A percentile compares a stretch with the other conserved stretches of the same genome.
Evolutionary conservation across 1,140 invertebrate species (phyloP).

Genomic region (Magallana angulata): DNA sequence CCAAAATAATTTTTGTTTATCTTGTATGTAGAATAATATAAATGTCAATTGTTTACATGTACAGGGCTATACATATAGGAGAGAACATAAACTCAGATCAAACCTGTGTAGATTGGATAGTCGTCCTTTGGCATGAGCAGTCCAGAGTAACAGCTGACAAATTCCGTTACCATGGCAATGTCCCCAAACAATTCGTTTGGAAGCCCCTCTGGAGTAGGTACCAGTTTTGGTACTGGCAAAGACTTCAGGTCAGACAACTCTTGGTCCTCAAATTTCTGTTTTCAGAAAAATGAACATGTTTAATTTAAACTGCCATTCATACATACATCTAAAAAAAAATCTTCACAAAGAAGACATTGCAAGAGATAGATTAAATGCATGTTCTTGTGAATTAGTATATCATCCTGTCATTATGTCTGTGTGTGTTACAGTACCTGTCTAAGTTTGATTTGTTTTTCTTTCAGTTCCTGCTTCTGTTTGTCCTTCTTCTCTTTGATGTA

Average conservation of each 20-base stretch:
- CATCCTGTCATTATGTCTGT: no score
- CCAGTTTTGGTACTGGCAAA: conserved; percentile 74
- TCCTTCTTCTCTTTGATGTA: conserved; percentile 71
- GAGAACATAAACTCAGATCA: background rate
- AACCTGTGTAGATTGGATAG: conserved; percentile 74
- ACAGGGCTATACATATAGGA: background rate
- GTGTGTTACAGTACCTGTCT: conserved; percentile 54
- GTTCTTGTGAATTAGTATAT: no score
- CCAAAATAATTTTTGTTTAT: no score
- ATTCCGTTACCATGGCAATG: conserved; percentile 78
- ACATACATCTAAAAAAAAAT: background rate
- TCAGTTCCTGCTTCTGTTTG: conserved; percentile 60
- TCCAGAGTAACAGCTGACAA: conserved; percentile 75
- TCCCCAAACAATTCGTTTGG: conserved; percentile 78
- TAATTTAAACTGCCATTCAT: background rate
- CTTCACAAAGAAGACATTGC: no score
- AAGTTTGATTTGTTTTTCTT: conserved; percentile 58
- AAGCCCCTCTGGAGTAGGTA: conserved; percentile 75
- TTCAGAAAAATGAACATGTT: background rate
- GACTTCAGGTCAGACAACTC: conserved; percentile 69
- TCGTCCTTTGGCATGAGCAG: conserved; percentile 77
- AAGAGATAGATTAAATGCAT: no score
- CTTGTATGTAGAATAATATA: no score
- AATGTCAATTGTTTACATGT: background rate
- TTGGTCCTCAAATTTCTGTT: conserved; percentile 74